A percentile compares a stretch with the other conserved stretches of the same genome.
phyloP scores from a whole-genome alignment of 2,888 invertebrate species.

The Lasius fuliginosus region DNA sequence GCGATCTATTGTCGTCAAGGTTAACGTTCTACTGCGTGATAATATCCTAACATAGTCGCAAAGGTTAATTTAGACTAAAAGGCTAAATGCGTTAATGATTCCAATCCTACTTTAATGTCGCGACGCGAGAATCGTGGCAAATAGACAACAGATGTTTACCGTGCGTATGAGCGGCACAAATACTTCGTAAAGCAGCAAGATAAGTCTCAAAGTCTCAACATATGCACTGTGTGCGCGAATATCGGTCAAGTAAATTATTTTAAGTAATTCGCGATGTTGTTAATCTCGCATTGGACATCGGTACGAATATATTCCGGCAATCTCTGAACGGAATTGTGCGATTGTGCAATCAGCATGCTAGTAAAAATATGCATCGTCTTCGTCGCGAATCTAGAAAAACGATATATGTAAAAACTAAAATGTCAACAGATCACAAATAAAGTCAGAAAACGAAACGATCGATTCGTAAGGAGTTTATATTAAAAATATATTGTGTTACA shows the following conservation, averaged over 20 bases:
- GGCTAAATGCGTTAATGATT: slow-evolving; percentile 49
- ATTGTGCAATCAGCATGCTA: neutral
- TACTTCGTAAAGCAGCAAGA: neutral
- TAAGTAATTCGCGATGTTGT: neutral
- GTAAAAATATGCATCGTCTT: neutral
- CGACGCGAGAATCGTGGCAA: neutral
- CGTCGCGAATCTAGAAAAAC: neutral
- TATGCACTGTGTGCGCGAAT: neutral
- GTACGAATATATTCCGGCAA: slow-evolving; percentile 13
- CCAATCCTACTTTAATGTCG: slow-evolving; percentile 34
- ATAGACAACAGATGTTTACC: neutral
- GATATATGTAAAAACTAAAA: slow-evolving; percentile 10
- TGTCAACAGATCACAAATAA: slow-evolving; percentile 4
- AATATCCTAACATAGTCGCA: slow-evolving; percentile 50
- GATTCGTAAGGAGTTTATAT: slow-evolving; percentile 8
- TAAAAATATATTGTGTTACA: neutral
- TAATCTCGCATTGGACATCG: neutral
- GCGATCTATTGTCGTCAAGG: slow-evolving; percentile 66
- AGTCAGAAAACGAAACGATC: neutral
- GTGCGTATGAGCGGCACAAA: neutral
- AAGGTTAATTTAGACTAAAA: slow-evolving; percentile 56
- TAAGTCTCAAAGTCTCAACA: neutral
- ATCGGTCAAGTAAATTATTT: neutral
- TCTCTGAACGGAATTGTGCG: neutral
- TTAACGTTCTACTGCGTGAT: slow-evolving; percentile 61